Conservation (phyloP, 2,797 vertebrate genomes). For the Enteromius fasciolatus region DNA sequence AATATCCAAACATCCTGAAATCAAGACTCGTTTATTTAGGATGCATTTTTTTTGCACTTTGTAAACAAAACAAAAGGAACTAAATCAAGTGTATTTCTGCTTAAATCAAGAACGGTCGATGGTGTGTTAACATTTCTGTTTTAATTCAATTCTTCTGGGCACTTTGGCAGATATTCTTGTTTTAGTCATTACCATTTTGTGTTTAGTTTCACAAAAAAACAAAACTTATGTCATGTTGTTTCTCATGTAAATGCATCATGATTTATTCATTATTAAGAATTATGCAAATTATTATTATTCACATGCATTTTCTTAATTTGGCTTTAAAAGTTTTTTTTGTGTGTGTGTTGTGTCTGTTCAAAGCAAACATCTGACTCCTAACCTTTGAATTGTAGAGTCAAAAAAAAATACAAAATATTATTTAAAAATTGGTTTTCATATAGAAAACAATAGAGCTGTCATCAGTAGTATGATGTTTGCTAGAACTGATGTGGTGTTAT, state of each 20-base stretch:
- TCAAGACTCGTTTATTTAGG: background rate
- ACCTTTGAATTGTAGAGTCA: background rate
- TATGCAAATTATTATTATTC: too few species aligned
- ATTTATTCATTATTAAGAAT: too few species aligned
- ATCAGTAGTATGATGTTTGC: background rate
- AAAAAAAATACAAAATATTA: background rate
- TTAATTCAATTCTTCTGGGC: background rate
- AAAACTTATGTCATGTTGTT: background rate
- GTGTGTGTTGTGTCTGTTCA: background rate
- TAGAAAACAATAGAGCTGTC: background rate
- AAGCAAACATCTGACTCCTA: background rate
- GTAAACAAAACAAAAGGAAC: background rate
- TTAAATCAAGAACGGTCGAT: background rate
- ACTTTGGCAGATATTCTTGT: background rate
- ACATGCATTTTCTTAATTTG: background rate
- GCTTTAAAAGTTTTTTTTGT: background rate
- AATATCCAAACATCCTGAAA: background rate
- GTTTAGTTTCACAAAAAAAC: too few species aligned
- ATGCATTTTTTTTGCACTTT: background rate
- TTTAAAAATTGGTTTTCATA: background rate
- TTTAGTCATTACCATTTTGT: background rate
- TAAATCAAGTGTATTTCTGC: background rate
- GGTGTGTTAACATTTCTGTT: background rate
- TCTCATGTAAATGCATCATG: too few species aligned
- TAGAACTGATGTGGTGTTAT: constrained; percentile 9